Percentiles rank a stretch among this genome's conserved stretches.
phyloP scores from a whole-genome alignment of 2,113 vertebrate genomes.

The Rhinolophus sinicus region DNA sequence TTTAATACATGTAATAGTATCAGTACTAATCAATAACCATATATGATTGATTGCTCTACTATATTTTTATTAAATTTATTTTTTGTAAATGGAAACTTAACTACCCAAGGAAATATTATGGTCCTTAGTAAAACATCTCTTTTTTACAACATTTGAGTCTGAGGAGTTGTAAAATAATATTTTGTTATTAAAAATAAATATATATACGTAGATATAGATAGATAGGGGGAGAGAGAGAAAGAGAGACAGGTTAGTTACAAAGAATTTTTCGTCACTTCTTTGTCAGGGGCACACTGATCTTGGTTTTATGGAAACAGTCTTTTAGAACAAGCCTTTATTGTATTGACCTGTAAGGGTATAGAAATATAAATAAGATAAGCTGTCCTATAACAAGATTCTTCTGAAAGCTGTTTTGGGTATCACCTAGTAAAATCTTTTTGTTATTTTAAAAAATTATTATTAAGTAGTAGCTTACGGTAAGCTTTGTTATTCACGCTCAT shows the following conservation, averaged over 20 bases:
- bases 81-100: conserved; percentile 7
- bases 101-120: not conserved
- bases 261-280: not conserved
- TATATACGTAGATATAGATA: too few relatives aligned
- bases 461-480: not conserved
- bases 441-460: not conserved
- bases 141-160: not conserved
- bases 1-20: not conserved
- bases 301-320: not conserved
- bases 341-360: not conserved
- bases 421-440: not conserved
- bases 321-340: not conserved
- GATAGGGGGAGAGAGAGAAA: too few relatives aligned
- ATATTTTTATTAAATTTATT: not conserved
- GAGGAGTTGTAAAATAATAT: not conserved
- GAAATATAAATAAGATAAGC: not conserved
- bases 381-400: not conserved
- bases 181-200: not conserved
- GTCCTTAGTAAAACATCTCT: not conserved
- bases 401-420: not conserved
- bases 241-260: not conserved
- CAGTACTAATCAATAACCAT: not conserved
- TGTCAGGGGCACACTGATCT: not conserved
- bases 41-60: not conserved
- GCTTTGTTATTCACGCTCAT: not conserved